Evolutionary conservation across 2,888 invertebrate species (phyloP), one percentile per base, ranked within the genome.

Genomic region (Polylopha cassiicola): DNA sequence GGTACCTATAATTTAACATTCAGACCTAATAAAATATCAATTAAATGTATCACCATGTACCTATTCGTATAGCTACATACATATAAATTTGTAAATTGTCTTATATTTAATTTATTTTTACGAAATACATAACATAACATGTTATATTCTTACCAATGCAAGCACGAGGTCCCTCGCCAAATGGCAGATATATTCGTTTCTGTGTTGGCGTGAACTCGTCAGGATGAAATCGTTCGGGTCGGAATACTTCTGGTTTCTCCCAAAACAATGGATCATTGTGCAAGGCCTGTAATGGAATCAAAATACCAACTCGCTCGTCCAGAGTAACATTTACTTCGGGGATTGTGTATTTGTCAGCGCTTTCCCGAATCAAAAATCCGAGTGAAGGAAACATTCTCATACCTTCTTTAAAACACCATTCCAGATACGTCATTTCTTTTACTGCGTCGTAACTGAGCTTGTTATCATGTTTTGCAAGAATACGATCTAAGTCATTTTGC

Each of bases 341-440:
- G 11, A 71, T 47, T 2, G 56, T 62, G 43, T 69, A 67, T 15
- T 34, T 43, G 1, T 49, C 51, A 14, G 53, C 54, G 37, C 68
- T 67, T 37, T 56, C 47, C 0, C 71, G 54, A 7, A 51, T 39
- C 17, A 72, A 46, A 39, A 62, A 58, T 0, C 68, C 70, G 0
- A 60, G 52, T 3, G 65, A 63, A 0, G 73, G 70, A 48, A 76
- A 71, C 26, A 65, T 67, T 6, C 79, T 56, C 67, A 77, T 63
- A 7, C 67, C 72, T 28, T 78, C 79, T 34, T 56, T 61, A 9
- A 78, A 58, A 9, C 61, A 52, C 69, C 70, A 71, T 8, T 74
- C 65, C 14, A 78, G 47, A 43, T 77, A 78, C 0, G 56, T 67
- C 77, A 79, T 74, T 24, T 78, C 74, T 16, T 64, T 65, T 6